phyloP scores from a whole-genome alignment of 2,113 vertebrate genomes.

The Aphyosemion australe region DNA sequence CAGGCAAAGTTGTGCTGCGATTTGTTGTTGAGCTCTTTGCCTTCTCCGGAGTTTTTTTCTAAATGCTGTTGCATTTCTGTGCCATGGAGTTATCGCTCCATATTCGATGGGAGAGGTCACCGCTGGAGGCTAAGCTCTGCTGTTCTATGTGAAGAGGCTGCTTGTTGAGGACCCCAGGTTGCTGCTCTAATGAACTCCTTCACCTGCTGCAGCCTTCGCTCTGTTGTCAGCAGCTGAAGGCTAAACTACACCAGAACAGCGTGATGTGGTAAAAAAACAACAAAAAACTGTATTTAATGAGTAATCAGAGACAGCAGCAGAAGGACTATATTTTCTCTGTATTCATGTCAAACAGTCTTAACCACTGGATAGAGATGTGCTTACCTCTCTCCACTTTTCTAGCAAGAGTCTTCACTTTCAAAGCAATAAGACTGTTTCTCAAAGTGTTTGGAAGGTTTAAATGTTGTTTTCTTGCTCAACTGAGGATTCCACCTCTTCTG shows the following conservation, averaged over 20 bases:
- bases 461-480: too few relatives aligned
- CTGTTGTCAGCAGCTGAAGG: slow-evolving; percentile 48
- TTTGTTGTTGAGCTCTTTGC: slow-evolving; percentile 21
- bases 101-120: slow-evolving; percentile 68
- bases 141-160: slow-evolving; percentile 65
- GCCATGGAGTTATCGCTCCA: slow-evolving; percentile 58
- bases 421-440: too few relatives aligned
- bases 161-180: slow-evolving; percentile 59
- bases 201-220: slow-evolving; percentile 61
- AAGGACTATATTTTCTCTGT: slow-evolving; percentile 20
- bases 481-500: too few relatives aligned
- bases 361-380: slow-evolving; percentile 11
- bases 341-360: slow-evolving; percentile 35
- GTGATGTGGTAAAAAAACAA: slow-evolving; percentile 42
- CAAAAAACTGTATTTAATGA: slow-evolving; percentile 50
- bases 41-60: slow-evolving; percentile 13
- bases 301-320: slow-evolving; percentile 47
- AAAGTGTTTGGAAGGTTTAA: too few relatives aligned
- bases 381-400: too few relatives aligned
- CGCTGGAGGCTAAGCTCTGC: slow-evolving; percentile 69
- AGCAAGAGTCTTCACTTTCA: too few relatives aligned
- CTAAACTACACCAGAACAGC: slow-evolving; percentile 37
- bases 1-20: slow-evolving; percentile 30
- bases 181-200: slow-evolving; percentile 63
- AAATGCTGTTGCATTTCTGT: slow-evolving; percentile 39